Conservation (phyloP, 2,113 vertebrate genomes). For the Cryptotis parvus region DNA sequence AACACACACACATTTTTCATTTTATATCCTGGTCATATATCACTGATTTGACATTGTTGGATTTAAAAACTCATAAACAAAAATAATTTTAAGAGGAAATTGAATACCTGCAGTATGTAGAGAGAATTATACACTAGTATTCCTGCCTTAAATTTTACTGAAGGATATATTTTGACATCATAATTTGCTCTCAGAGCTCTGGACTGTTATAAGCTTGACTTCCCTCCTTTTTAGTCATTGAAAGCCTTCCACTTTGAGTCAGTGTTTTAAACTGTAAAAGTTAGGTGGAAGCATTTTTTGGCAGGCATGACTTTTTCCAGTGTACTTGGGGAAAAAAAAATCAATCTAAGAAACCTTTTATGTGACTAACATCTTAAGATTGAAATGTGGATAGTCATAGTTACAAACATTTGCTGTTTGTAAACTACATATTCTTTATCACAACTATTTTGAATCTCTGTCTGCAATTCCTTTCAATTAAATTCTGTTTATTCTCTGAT, state of each 20-base stretch:
- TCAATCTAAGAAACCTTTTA: background rate
- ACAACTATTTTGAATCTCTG: background rate
- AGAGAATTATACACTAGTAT: background rate
- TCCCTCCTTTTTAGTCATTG: conserved; percentile 54
- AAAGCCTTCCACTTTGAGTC: conserved; percentile 58
- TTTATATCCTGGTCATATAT: background rate
- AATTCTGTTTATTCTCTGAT: background rate
- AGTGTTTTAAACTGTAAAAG: conserved; percentile 51
- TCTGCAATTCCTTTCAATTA: background rate
- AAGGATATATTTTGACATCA: conserved; percentile 42
- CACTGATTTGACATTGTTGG: background rate
- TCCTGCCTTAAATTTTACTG: conserved; percentile 18
- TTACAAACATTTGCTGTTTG: conserved; percentile 32
- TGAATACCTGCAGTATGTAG: background rate
- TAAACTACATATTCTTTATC: conserved; percentile 43
- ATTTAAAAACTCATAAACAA: background rate
- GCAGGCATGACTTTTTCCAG: background rate
- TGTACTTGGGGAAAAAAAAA: background rate
- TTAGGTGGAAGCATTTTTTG: conserved; percentile 64
- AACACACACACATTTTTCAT: background rate
- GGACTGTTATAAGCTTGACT: conserved; percentile 45
- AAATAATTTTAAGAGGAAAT: background rate
- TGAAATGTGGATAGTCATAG: conserved; percentile 14
- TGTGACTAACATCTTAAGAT: conserved; percentile 24
- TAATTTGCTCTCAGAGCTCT: conserved; percentile 25